Evolutionary conservation across 2,888 invertebrate species (phyloP).

Genomic region (Auanema sp.): DNA sequence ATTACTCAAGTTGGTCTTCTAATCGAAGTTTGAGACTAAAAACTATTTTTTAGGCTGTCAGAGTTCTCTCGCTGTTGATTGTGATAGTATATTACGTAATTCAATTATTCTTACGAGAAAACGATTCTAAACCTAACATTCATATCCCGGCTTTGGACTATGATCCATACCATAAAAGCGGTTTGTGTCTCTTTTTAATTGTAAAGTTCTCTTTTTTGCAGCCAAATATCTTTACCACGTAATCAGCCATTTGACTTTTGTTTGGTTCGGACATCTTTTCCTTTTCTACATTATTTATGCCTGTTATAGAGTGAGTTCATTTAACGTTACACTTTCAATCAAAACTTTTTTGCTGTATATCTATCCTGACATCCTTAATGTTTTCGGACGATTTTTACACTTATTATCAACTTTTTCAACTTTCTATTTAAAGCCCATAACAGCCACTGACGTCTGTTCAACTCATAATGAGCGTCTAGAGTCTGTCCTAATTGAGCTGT

Average conservation of each 20-base stretch:
- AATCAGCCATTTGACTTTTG: constrained; percentile 37
- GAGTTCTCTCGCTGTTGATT: constrained; percentile 22
- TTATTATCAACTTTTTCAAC: no score
- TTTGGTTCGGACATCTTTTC: constrained; percentile 29
- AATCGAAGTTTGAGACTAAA: neutral
- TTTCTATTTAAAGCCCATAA: no score
- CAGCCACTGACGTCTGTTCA: no score
- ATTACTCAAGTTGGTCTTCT: constrained; percentile 25
- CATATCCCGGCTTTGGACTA: constrained; percentile 35
- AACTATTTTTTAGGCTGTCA: constrained; percentile 21
- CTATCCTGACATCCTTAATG: no score
- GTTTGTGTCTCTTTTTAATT: neutral
- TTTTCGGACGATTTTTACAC: no score
- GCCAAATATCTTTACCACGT: constrained; percentile 15
- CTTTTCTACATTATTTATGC: constrained; percentile 31
- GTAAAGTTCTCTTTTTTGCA: neutral
- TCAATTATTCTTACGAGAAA: constrained; percentile 28
- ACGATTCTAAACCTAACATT: constrained; percentile 21
- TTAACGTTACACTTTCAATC: neutral
- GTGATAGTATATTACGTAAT: constrained; percentile 33
- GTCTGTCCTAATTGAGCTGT: no score
- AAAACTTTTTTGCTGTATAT: no score
- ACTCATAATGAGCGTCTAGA: no score
- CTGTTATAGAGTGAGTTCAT: constrained; percentile 30
- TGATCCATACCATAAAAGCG: constrained; percentile 34